A percentile compares a stretch with the other conserved stretches of the same genome.
Conservation (phyloP, 2,797 vertebrate genomes). For the Ctenopoma multispine region DNA sequence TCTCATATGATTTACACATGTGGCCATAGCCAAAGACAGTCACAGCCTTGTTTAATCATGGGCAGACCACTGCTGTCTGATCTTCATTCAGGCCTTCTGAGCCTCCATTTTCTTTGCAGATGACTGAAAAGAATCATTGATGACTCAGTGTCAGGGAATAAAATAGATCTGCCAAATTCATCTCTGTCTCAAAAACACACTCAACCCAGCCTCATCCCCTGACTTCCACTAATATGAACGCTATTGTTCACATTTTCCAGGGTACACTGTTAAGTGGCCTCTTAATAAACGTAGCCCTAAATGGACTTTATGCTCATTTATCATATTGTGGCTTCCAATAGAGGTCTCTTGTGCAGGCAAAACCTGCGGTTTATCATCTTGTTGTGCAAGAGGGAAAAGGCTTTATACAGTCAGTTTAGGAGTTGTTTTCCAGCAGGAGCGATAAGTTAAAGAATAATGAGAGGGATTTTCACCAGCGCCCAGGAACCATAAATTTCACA, state of each 20-base stretch:
- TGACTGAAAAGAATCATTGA: slow-evolving; percentile 13
- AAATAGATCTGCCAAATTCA: slow-evolving; percentile 19
- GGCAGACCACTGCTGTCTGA: slow-evolving; percentile 7
- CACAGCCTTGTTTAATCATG: slow-evolving; percentile 11
- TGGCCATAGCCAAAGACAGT: slow-evolving; percentile 6
- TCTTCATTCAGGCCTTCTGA: slow-evolving; percentile 14
- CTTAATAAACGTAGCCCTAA: slow-evolving; percentile 24
- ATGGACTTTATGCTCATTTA: slow-evolving; percentile 25
- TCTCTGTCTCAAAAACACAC: slow-evolving; percentile 5
- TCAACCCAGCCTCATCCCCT: background rate
- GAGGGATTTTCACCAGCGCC: slow-evolving; percentile 10
- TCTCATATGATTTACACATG: slow-evolving; percentile 36
- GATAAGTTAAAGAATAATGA: slow-evolving; percentile 52
- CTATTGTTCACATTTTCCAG: slow-evolving; percentile 3
- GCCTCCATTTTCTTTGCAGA: slow-evolving; percentile 14
- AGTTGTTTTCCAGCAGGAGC: slow-evolving; percentile 43
- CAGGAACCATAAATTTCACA: slow-evolving; percentile 31
- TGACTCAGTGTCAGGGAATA: slow-evolving; percentile 34
- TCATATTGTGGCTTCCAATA: slow-evolving; percentile 14
- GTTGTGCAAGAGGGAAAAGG: background rate
- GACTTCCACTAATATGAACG: background rate
- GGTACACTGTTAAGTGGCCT: slow-evolving; percentile 21
- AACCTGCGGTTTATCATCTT: slow-evolving; percentile 24
- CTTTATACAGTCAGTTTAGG: slow-evolving; percentile 25
- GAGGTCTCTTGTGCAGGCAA: slow-evolving; percentile 14